Evolutionary conservation across 2,797 vertebrate genomes (phyloP), one percentile per base, ranked within the genome.

Genomic region (Acanthurus tractus): DNA sequence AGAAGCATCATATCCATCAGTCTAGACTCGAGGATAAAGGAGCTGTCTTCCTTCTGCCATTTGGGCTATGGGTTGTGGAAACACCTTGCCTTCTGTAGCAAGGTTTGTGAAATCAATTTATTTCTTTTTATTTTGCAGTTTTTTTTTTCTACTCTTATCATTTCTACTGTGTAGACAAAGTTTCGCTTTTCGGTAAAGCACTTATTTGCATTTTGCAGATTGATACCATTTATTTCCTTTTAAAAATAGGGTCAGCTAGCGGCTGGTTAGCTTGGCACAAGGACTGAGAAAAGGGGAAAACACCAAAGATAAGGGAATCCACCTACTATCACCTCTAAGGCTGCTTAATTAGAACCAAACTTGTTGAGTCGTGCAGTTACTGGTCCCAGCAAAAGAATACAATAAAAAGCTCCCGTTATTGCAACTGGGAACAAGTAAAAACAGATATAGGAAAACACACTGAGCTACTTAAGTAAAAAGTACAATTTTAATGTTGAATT

Each of bases 11-110:
- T 38, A 3, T 62, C 11, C 3, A 0, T 49, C 55, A 61, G 70
- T 76, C 76, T 76, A 82, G 74, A 74, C 70, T 67, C 7, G 1
- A 54, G 23, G 45, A 72, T 52, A 40, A 61, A 72, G 23, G 42
- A 53, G 22, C 29, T 48, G 29, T 15, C 10, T 4, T 13, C 13
- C 18, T 70, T 48, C 53, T 44, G 12, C 20, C 9, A 22, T 56
- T 9, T 17, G 14, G 12, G 3, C 6, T 3, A 15, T 44, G 6
- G 22, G 34, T 56, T 59, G 42, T 22, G 20, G 38, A 40, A 34
- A 40, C 11, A 12, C 38, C 38, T 40, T 12, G 38, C 38, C 38
- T 40, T 9, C 8, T 9, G 38, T 9, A 40, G 38, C 38, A 40
- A 40, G 38, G 38, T 40, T 40, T 9, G 38, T 10, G 11, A 40